A percentile compares a stretch with the other conserved stretches of the same genome.
Conservation (phyloP, 2,888 invertebrate genomes). For the Lapara coniferarum region DNA sequence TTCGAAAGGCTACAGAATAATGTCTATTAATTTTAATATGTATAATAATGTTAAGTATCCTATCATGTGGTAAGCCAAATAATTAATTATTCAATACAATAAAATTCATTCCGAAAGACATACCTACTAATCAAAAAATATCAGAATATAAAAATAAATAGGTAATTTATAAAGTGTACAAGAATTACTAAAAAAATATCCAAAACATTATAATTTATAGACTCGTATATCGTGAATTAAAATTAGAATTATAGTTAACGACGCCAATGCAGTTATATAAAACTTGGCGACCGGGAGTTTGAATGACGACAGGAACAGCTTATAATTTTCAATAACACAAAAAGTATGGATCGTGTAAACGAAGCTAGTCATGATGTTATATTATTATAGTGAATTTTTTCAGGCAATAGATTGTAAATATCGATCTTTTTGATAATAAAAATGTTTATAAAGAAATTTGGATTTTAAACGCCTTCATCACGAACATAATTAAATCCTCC, state of each 20-base stretch:
- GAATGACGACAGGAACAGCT: not conserved
- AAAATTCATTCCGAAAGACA: no score
- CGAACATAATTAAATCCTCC: no score
- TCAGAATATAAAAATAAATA: no score
- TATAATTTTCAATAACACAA: not conserved
- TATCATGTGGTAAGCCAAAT: no score
- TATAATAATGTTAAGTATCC: no score
- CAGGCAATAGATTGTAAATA: not conserved
- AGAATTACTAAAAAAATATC: no score
- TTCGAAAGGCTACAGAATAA: no score
- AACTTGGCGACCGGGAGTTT: constrained; percentile 3
- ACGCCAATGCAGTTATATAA: constrained; percentile 1
- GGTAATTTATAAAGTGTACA: no score
- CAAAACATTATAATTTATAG: no score
- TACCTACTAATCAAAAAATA: no score
- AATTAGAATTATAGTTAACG: not conserved
- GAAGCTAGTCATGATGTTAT: constrained; percentile 14
- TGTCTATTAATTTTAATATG: no score
- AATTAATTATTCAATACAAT: no score
- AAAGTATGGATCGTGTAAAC: not conserved
- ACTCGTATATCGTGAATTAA: not conserved
- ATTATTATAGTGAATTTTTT: not conserved
- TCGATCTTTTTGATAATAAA: not conserved
- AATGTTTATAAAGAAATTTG: not conserved
- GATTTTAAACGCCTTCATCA: not conserved